These are phyloP conservation scores for Nycteola revayana DNA, from an alignment of 2,888 invertebrate genomes.

Conservation along the genomic window DNA sequence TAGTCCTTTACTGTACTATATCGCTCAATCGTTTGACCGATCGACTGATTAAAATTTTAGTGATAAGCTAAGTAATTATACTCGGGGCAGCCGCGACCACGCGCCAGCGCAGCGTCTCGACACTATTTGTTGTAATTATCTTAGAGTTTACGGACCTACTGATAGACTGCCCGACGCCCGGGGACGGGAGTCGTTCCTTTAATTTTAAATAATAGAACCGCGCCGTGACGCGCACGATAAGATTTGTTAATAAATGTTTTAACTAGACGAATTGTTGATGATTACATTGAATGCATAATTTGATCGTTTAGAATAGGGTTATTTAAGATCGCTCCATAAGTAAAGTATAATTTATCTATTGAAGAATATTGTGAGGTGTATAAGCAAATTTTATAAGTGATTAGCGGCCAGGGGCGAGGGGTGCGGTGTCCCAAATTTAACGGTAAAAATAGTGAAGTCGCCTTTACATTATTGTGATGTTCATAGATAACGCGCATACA, in stretches of 20 bases:
- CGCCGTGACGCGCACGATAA: slow-evolving; percentile 48
- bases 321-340: slow-evolving; percentile 82
- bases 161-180: slow-evolving; percentile 48
- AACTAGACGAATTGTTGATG: slow-evolving; percentile 74
- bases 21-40: slow-evolving; percentile 82
- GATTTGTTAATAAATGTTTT: slow-evolving; percentile 71
- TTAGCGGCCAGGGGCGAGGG: slow-evolving; percentile 66
- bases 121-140: slow-evolving; percentile 60
- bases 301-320: slow-evolving; percentile 80
- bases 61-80: slow-evolving; percentile 79
- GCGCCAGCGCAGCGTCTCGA: slow-evolving; percentile 30
- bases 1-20: slow-evolving; percentile 82
- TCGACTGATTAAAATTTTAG: slow-evolving; percentile 83
- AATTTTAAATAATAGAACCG: slow-evolving; percentile 54
- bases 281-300: slow-evolving; percentile 76
- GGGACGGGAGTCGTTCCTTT: slow-evolving; percentile 53
- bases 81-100: slow-evolving; percentile 29
- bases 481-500: slow-evolving; percentile 74
- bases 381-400: slow-evolving; percentile 71
- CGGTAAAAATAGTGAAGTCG: slow-evolving; percentile 63
- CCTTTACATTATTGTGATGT: slow-evolving; percentile 77
- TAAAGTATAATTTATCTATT: slow-evolving; percentile 79
- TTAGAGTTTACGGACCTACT: slow-evolving; percentile 66
- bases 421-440: slow-evolving; percentile 70
- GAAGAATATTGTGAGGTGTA: slow-evolving; percentile 68